These are phyloP conservation scores for Sturmia bella DNA, from an alignment of 2,888 invertebrate genomes.

Conservation along the genomic window DNA sequence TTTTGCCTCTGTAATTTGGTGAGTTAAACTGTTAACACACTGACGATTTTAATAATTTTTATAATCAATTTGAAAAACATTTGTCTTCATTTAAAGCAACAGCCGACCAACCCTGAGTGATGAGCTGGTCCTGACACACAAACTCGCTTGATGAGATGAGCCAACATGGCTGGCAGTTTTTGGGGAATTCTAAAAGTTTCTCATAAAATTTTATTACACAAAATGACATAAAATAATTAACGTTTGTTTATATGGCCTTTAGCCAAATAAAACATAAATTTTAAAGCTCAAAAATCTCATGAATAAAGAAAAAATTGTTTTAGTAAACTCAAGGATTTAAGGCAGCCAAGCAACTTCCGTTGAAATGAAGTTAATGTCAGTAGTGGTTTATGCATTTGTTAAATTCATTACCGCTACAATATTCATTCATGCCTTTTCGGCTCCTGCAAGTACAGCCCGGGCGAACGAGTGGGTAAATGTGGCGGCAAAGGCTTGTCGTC, in stretches of 20 bases:
- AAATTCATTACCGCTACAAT: conserved; percentile 58
- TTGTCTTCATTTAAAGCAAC: conserved; percentile 33
- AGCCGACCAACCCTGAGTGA: conserved; percentile 20
- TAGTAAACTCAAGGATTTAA: conserved; percentile 46
- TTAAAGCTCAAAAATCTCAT: too few relatives aligned
- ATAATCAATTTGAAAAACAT: conserved; percentile 63
- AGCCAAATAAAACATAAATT: conserved; percentile 56
- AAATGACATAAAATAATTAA: conserved; percentile 69
- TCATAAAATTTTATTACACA: conserved; percentile 60
- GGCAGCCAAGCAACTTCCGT: conserved; percentile 1
- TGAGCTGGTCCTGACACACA: neutral
- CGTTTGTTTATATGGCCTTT: conserved; percentile 45
- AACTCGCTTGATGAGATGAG: conserved; percentile 25
- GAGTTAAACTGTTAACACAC: conserved; percentile 49
- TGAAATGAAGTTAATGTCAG: conserved; percentile 21
- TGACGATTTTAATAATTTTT: conserved; percentile 63
- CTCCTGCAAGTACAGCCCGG: neutral
- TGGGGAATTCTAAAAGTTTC: conserved; percentile 39
- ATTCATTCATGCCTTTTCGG: conserved; percentile 53
- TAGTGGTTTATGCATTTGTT: conserved; percentile 60
- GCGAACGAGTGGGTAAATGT: conserved; percentile 4
- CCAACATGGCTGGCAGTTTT: conserved; percentile 19
- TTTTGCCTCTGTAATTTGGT: conserved; percentile 36
- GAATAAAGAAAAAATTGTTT: conserved; percentile 18
- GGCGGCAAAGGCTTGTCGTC: conserved; percentile 61